Percentiles rank a stretch among this genome's conserved stretches.
Conservation (phyloP, 2,113 vertebrate species). For the Andinoacara biseriatus region DNA sequence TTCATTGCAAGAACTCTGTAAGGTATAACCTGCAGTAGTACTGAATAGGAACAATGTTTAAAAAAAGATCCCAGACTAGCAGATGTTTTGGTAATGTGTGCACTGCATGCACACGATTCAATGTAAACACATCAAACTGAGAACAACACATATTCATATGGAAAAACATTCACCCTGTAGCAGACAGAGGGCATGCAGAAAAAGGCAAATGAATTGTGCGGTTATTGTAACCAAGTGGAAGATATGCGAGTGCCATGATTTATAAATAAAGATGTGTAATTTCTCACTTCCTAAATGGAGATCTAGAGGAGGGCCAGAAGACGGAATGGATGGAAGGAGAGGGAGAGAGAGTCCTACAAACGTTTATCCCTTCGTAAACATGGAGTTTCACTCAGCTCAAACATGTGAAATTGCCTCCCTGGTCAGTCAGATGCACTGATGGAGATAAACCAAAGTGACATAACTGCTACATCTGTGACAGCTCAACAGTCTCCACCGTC, state of each 20-base stretch:
- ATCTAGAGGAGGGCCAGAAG: slow-evolving; percentile 12
- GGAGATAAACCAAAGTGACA: slow-evolving; percentile 76
- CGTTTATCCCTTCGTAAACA: slow-evolving; percentile 68
- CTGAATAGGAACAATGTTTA: slow-evolving; percentile 10
- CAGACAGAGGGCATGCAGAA: slow-evolving; percentile 13
- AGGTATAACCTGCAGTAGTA: slow-evolving; percentile 50
- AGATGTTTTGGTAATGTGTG: neutral
- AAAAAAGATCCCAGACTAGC: neutral
- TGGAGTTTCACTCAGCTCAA: slow-evolving; percentile 74
- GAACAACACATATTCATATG: neutral
- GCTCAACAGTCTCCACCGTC: slow-evolving; percentile 45
- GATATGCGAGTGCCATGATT: slow-evolving; percentile 69
- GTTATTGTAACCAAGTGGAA: slow-evolving; percentile 70
- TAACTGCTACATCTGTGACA: slow-evolving; percentile 53
- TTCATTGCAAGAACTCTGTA: slow-evolving; percentile 62
- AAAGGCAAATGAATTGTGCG: slow-evolving; percentile 18
- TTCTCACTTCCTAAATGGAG: slow-evolving; percentile 60
- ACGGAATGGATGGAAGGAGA: slow-evolving; percentile 18
- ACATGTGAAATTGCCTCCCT: slow-evolving; percentile 44
- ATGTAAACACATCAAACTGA: slow-evolving; percentile 9
- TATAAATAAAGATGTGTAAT: slow-evolving; percentile 73
- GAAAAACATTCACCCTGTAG: neutral
- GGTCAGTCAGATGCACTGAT: slow-evolving; percentile 58
- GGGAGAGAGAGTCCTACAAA: slow-evolving; percentile 18
- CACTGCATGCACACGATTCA: neutral